Percentiles rank a stretch among this genome's conserved stretches.
phyloP scores from a whole-genome alignment of 2,888 invertebrate genomes.

The Phengaris arion region DNA sequence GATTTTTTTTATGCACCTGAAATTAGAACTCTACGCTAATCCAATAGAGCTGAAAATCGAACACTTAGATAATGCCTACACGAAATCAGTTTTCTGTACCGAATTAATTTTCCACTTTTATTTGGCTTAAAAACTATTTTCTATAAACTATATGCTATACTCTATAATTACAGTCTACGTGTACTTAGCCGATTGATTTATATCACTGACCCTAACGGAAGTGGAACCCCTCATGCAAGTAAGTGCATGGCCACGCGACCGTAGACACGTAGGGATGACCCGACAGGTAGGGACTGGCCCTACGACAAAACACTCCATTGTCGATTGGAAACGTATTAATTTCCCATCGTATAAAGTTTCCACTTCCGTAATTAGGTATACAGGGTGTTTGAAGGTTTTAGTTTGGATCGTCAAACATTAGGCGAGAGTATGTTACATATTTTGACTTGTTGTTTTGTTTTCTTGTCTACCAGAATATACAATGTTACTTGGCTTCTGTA shows the following conservation, averaged over 20 bases:
- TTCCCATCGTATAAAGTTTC: constrained; percentile 21
- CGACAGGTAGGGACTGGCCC: constrained; percentile 30
- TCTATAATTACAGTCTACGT: background rate
- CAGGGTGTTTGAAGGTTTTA: background rate
- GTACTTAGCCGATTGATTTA: constrained; percentile 6
- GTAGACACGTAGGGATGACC: background rate
- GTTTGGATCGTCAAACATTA: background rate
- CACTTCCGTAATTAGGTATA: constrained; percentile 17
- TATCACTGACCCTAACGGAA: constrained; percentile 52
- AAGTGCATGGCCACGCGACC: constrained; percentile 50
- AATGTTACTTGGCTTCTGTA: no score
- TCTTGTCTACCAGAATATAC: no score
- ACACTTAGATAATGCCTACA: no score
- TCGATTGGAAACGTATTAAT: constrained; percentile 22
- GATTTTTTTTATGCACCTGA: no score
- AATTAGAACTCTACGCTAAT: no score
- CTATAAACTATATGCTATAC: background rate
- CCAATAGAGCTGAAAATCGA: no score
- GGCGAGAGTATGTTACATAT: no score
- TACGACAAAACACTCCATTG: background rate
- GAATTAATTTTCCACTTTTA: no score
- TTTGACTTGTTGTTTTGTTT: no score
- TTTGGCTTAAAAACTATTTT: no score
- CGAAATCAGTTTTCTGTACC: no score
- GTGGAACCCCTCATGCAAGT: constrained; percentile 50